These are phyloP conservation scores for Drosophila meridionalis DNA, from an alignment of 2,888 invertebrate genomes.

Conservation along the genomic window DNA sequence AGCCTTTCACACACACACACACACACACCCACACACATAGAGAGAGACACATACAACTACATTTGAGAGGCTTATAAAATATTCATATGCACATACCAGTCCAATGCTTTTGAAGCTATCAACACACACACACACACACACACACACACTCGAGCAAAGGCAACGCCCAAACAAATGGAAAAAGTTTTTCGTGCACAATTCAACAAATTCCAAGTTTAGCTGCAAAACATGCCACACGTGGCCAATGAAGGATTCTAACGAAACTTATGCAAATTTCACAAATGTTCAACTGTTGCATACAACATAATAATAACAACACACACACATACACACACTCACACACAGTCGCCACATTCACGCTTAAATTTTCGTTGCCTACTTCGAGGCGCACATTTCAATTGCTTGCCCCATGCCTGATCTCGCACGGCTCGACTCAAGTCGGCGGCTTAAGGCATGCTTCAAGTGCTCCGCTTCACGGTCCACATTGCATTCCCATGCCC, in stretches of 20 bases:
- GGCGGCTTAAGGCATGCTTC: conserved; percentile 23
- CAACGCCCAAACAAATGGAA: conserved; percentile 65
- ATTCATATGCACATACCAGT: conserved; percentile 70
- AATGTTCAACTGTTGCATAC: conserved; percentile 74
- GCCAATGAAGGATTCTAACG: conserved; percentile 33
- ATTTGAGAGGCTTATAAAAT: conserved; percentile 71
- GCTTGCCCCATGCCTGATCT: conserved; percentile 24
- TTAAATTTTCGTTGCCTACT: conserved; percentile 40
- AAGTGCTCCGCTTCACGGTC: conserved; percentile 40
- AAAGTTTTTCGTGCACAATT: conserved; percentile 56
- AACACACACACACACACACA: conserved; percentile 36
- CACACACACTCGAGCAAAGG: conserved; percentile 29
- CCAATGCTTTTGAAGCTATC: conserved; percentile 69
- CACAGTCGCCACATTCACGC: neutral
- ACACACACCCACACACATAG: conserved; percentile 10
- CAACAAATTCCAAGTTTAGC: conserved; percentile 67
- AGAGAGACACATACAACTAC: conserved; percentile 6
- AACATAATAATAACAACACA: conserved; percentile 11
- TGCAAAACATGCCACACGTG: conserved; percentile 29
- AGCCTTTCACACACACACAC: conserved; percentile 10
- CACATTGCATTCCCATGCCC: conserved; percentile 2
- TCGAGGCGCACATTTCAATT: conserved; percentile 47
- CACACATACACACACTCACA: neutral
- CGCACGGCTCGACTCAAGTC: conserved; percentile 20
- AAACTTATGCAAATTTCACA: conserved; percentile 74